A percentile compares a stretch with the other conserved stretches of the same genome.
Conservation (phyloP, 2,888 invertebrate genomes). For the Sussaba pulchella region DNA sequence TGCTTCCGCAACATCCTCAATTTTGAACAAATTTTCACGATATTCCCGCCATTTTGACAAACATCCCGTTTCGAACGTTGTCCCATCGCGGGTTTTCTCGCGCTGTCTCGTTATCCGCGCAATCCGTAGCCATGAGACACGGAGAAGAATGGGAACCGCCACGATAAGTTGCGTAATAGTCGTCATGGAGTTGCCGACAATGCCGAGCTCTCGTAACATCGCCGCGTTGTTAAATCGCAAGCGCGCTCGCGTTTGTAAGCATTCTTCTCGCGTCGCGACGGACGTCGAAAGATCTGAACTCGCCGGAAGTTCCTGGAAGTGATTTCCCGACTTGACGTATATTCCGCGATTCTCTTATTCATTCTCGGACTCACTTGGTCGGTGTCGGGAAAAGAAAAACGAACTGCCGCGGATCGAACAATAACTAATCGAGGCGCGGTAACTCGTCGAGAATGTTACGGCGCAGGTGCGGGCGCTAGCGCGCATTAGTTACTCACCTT, state of each 20-base stretch:
- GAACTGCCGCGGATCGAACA: background rate
- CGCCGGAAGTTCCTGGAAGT: slow-evolving; percentile 39
- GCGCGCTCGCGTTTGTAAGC: no score
- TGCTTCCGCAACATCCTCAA: no score
- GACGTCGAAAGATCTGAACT: slow-evolving; percentile 5
- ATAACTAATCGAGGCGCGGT: slow-evolving; percentile 4
- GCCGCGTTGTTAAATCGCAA: slow-evolving; percentile 66
- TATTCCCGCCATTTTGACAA: background rate
- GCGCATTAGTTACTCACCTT: slow-evolving; percentile 50
- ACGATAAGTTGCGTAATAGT: slow-evolving; percentile 73
- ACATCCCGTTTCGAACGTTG: slow-evolving; percentile 73
- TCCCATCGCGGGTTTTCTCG: slow-evolving; percentile 74
- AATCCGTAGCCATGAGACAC: no score
- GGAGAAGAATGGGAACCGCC: slow-evolving; percentile 14
- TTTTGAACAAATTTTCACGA: no score
- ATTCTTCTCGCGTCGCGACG: no score
- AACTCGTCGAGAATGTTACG: background rate
- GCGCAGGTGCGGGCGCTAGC: slow-evolving; percentile 48
- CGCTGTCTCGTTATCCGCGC: background rate
- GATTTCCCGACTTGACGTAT: slow-evolving; percentile 22
- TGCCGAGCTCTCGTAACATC: slow-evolving; percentile 76
- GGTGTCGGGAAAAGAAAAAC: slow-evolving; percentile 26
- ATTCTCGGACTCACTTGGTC: background rate
- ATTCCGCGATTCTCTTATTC: slow-evolving; percentile 4
- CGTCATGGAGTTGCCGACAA: slow-evolving; percentile 59